Percentiles rank a stretch among this genome's conserved stretches.
Conservation (phyloP, 2,113 vertebrate genomes). For the Xiphophorus maculatus region DNA sequence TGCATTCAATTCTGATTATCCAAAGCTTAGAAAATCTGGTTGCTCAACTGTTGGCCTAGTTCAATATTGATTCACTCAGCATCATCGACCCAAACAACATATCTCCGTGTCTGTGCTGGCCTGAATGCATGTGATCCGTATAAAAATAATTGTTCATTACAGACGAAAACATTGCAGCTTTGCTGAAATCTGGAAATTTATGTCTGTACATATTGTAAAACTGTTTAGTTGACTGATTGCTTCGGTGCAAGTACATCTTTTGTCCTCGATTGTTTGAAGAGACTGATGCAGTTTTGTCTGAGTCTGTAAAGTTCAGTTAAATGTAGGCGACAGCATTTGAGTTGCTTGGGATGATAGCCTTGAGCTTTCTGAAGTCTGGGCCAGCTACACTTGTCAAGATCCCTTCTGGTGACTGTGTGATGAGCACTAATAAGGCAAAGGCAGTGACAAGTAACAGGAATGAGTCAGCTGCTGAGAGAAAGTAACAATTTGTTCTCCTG, state of each 20-base stretch:
- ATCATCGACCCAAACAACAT: conserved; percentile 43
- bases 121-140: conserved; percentile 40
- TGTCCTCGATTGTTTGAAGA: background rate
- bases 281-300: background rate
- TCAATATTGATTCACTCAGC: conserved; percentile 57
- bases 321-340: background rate
- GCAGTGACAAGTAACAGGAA: conserved; percentile 12
- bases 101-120: conserved; percentile 33
- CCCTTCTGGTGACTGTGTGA: background rate
- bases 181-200: background rate
- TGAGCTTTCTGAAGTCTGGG: conserved; percentile 3
- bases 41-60: conserved; percentile 29
- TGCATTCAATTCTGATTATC: conserved; percentile 19
- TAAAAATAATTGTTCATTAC: conserved; percentile 16
- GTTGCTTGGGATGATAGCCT: conserved; percentile 8
- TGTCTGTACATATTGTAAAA: background rate
- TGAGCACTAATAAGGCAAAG: conserved; percentile 25
- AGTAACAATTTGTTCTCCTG: conserved; percentile 5
- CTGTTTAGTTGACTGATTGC: background rate
- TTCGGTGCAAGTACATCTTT: conserved; percentile 4
- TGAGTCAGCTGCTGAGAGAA: conserved; percentile 16
- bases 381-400: conserved; percentile 17
- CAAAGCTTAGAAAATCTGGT: conserved; percentile 27
- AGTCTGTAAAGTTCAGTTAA: background rate
- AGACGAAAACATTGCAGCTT: conserved; percentile 18